Evolutionary conservation across 1,140 invertebrate species (phyloP), one percentile per base, ranked within the genome.

Genomic region (Drosophila obscura): DNA sequence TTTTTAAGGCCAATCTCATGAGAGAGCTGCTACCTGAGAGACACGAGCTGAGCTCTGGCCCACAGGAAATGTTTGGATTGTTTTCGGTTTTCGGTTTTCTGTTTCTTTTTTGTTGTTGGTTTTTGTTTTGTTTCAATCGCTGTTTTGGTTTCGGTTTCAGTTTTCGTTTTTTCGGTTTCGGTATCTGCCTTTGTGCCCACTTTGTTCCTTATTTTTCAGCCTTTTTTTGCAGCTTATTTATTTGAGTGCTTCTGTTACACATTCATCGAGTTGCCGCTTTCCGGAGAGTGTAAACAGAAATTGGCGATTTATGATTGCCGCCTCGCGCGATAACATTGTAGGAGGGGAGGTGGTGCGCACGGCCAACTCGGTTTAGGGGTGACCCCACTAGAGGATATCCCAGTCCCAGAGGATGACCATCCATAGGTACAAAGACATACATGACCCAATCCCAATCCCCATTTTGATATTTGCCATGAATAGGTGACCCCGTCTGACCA

Each of bases 11-110:
- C 81, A 77, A 84, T 85, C 81, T 84, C 81, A 53, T 26, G 73
- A 69, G 79, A 82, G 80, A 39, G 35, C 35, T 52, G 65, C 66
- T 57, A 82, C 69, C 71, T 65, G 48, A 22, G 16, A 31, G 35
- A 58, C 55, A 39, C 41, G 63, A 59, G 19, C 35, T 24, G 22
- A 19, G 22, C 22, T 22, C 43, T 46, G 55, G 62, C 57, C 77
- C 77, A 85, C 81, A 85, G 81, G 81, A 85, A 85, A 87, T 85
- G 81, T 85, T 85, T 62, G 57, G 46, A 56, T 61, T 79, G 80
- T 77, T 63, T 78, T 64, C 61, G 35, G 60, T 3, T 39, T 43
- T 26, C 39, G 26, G 31, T 52, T 44, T 53, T 48, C 16, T 31
- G 45, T 11, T 44, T 24, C 22, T 24, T 1, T 3, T 31, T 2